These are phyloP conservation scores for Pangasianodon hypophthalmus DNA, from an alignment of 2,113 vertebrate genomes.

Conservation along the genomic window DNA sequence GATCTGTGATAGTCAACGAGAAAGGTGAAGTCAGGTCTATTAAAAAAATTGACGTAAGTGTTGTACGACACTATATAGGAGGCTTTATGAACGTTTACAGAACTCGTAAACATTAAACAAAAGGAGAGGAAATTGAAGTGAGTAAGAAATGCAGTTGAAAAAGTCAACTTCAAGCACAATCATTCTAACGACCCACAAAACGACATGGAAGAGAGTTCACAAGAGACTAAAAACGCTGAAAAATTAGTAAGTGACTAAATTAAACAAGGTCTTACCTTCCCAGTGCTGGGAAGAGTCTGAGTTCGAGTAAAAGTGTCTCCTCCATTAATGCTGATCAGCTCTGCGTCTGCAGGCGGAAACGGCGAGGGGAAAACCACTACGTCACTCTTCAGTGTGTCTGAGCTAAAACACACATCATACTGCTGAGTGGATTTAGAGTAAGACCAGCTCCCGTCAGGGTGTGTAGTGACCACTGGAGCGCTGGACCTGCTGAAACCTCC, in stretches of 20 bases:
- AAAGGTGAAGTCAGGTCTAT: too few species aligned
- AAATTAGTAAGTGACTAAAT: background rate
- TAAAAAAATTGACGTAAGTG: too few species aligned
- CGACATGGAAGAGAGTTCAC: background rate
- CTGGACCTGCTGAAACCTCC: conserved; percentile 27
- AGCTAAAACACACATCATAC: too few species aligned
- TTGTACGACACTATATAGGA: background rate
- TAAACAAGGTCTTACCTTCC: background rate
- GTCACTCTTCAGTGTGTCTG: too few species aligned
- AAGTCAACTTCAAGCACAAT: background rate
- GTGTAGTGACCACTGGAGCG: too few species aligned
- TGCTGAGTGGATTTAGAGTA: too few species aligned
- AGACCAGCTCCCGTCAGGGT: too few species aligned
- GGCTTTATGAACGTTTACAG: background rate
- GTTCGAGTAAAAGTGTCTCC: conserved; percentile 22
- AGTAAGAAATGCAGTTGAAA: background rate
- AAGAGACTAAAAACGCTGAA: too few species aligned
- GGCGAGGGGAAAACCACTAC: conserved; percentile 33
- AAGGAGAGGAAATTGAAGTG: fast-evolving
- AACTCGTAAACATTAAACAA: background rate
- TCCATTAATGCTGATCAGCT: conserved; percentile 25
- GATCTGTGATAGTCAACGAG: too few species aligned
- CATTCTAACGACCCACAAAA: background rate
- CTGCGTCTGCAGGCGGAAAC: conserved; percentile 16
- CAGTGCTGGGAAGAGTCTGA: conserved; percentile 47